These are phyloP conservation scores for Mystacides longicornis DNA, from an alignment of 2,888 invertebrate genomes.

Conservation along the genomic window DNA sequence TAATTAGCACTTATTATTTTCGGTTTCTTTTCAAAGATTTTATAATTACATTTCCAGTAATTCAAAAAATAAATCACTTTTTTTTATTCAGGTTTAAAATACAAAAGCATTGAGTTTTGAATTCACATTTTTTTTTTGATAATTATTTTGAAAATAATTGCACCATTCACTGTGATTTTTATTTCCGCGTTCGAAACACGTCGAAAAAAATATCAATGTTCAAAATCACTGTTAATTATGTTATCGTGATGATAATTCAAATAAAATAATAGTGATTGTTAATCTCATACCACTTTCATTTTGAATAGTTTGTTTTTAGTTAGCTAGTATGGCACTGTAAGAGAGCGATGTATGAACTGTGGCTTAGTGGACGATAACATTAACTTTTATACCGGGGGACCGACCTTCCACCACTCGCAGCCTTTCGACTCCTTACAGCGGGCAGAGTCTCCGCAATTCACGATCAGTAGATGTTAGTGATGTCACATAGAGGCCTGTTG, in stretches of 20 bases:
- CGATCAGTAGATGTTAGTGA: neutral
- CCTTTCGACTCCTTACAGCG: slow-evolving; percentile 6
- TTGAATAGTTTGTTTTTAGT: slow-evolving; percentile 5
- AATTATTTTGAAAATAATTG: no score
- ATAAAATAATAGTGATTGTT: neutral
- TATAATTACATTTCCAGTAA: no score
- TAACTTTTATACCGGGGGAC: slow-evolving; percentile 14
- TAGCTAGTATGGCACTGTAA: neutral
- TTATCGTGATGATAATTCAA: no score
- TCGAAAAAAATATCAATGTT: neutral
- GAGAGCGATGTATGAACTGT: neutral
- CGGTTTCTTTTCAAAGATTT: no score
- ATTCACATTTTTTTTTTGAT: no score
- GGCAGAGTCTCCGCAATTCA: slow-evolving; percentile 9
- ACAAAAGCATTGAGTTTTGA: neutral
- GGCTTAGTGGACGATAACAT: neutral
- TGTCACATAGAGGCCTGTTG: neutral
- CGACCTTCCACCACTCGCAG: slow-evolving; percentile 7
- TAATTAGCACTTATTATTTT: no score
- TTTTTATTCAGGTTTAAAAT: neutral
- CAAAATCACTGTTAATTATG: slow-evolving; percentile 1
- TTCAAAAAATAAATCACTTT: neutral
- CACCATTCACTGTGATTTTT: no score
- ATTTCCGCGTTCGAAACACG: no score
- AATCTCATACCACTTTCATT: slow-evolving; percentile 20